Percentiles rank a stretch among this genome's conserved stretches.
Conservation (phyloP, 2,888 invertebrate species). For the Venusia cambrica region DNA sequence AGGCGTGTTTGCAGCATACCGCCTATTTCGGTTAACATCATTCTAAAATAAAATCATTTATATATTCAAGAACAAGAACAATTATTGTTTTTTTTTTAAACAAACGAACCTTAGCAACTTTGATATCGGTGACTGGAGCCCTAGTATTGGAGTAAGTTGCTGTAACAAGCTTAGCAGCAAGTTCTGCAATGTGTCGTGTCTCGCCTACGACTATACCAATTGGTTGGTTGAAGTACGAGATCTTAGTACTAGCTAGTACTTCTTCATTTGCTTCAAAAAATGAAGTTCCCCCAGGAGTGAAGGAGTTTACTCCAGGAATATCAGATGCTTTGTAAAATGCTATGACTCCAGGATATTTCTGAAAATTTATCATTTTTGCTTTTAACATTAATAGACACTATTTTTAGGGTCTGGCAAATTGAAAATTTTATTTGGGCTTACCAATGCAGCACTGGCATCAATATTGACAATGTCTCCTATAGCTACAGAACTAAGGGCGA, state of each 20-base stretch:
- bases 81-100: too few relatives aligned
- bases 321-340: slow-evolving; percentile 83
- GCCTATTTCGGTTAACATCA: slow-evolving; percentile 38
- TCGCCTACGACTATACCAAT: slow-evolving; percentile 80
- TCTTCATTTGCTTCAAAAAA: slow-evolving; percentile 46
- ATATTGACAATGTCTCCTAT: slow-evolving; percentile 80
- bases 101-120: slow-evolving; percentile 35
- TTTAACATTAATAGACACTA: too few relatives aligned
- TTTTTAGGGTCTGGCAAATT: too few relatives aligned
- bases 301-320: slow-evolving; percentile 83
- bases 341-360: slow-evolving; percentile 83
- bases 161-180: slow-evolving; percentile 79
- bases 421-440: too few relatives aligned
- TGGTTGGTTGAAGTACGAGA: slow-evolving; percentile 55
- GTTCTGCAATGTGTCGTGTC: slow-evolving; percentile 71
- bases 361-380: slow-evolving; percentile 32
- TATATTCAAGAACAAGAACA: too few relatives aligned
- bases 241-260: slow-evolving; percentile 61
- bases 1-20: slow-evolving; percentile 32
- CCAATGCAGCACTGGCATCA: slow-evolving; percentile 83
- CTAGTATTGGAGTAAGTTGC: slow-evolving; percentile 71
- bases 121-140: slow-evolving; percentile 48
- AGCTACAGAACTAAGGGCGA: slow-evolving; percentile 76
- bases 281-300: slow-evolving; percentile 43
- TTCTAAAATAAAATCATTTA: too few relatives aligned